phyloP scores from a whole-genome alignment of 2,797 vertebrate species.

The Gadopsis bispinosus region DNA sequence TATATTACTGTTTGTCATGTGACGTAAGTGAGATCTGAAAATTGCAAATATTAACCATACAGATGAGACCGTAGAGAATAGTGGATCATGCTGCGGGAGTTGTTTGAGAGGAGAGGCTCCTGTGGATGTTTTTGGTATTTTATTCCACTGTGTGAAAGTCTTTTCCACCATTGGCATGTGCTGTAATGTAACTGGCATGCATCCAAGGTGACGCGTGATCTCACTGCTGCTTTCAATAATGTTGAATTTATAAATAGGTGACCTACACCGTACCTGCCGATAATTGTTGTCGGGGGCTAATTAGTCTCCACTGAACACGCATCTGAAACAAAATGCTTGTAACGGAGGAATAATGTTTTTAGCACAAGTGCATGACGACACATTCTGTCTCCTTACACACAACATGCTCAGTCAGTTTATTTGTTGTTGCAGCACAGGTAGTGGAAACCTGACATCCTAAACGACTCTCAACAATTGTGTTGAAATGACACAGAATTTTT shows the following conservation, averaged over 20 bases:
- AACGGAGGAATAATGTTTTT: neutral
- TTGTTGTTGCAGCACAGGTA: slow-evolving; percentile 15
- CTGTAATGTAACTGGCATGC: neutral
- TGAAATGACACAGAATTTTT: slow-evolving; percentile 53
- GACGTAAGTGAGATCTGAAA: neutral
- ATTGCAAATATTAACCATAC: neutral
- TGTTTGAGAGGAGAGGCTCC: neutral
- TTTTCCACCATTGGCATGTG: neutral
- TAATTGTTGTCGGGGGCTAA: slow-evolving; percentile 17
- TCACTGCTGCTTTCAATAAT: slow-evolving; percentile 11
- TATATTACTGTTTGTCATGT: neutral
- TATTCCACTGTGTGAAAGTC: neutral
- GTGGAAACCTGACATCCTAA: slow-evolving; percentile 38
- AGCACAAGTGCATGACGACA: slow-evolving; percentile 7
- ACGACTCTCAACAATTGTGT: slow-evolving; percentile 18
- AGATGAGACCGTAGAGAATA: neutral
- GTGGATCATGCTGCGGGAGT: neutral
- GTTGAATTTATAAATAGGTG: slow-evolving; percentile 15
- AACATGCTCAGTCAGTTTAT: slow-evolving; percentile 6
- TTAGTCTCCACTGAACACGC: slow-evolving; percentile 18
- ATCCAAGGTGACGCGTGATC: neutral
- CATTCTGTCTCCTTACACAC: slow-evolving; percentile 3
- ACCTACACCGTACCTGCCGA: slow-evolving; percentile 3
- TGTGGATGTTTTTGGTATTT: neutral
- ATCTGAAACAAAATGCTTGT: slow-evolving; percentile 3